These are phyloP conservation scores for Styela clava DNA, from an alignment of 23 tunicate genomes.

Conservation along the genomic window DNA sequence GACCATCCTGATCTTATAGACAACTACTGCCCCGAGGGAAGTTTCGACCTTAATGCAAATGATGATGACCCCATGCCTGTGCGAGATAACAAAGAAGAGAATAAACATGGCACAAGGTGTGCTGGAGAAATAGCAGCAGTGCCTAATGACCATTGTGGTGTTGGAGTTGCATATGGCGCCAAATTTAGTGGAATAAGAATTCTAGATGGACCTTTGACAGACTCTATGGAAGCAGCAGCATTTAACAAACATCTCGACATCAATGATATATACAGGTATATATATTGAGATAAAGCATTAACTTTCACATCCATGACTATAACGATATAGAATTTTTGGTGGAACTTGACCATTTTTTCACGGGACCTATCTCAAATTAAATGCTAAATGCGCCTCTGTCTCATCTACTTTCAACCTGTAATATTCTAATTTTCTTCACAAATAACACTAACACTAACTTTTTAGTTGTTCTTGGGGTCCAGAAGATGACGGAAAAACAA, in stretches of 20 bases:
- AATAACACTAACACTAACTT: too few species aligned
- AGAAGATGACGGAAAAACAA: conserved; percentile 98
- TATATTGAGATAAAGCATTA: too few species aligned
- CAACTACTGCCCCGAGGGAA: conserved; percentile 80
- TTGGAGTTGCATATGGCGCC: conserved; percentile 92
- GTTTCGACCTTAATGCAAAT: conserved; percentile 90
- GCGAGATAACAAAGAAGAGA: conserved; percentile 66
- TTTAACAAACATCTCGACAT: conserved; percentile 80
- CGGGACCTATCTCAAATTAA: too few species aligned
- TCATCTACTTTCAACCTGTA: too few species aligned
- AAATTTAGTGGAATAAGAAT: conserved; percentile 90
- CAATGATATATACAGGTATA: conserved; percentile 76
- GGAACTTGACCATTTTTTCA: too few species aligned
- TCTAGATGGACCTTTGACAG: conserved; percentile 95
- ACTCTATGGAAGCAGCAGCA: conserved; percentile 95
- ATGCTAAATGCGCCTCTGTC: too few species aligned
- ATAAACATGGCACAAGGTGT: conserved; percentile 95
- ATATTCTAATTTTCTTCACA: too few species aligned
- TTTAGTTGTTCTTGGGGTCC: conserved; percentile 99
- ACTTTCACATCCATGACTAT: too few species aligned
- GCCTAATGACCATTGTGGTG: conserved; percentile 77
- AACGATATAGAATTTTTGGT: too few species aligned
- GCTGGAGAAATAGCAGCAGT: conserved; percentile 98
- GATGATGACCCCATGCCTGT: conserved; percentile 94
- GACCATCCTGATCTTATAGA: conserved; percentile 82